These are phyloP conservation scores for Poeciliopsis turneri DNA, from an alignment of 2,797 vertebrate species.

Conservation along the genomic window DNA sequence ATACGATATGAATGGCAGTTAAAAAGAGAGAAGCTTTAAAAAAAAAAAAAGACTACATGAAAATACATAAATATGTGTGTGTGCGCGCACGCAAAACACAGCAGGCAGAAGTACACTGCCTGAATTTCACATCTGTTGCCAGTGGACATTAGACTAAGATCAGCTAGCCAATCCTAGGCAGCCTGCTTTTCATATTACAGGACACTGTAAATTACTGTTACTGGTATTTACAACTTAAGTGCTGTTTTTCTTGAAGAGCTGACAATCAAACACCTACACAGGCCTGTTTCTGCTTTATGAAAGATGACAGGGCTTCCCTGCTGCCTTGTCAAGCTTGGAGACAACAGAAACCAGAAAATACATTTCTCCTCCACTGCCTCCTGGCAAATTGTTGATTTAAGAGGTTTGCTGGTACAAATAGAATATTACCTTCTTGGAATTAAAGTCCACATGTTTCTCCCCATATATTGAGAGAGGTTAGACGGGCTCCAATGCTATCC, in stretches of 20 bases:
- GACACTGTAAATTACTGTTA: not conserved
- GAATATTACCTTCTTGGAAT: conserved; percentile 6
- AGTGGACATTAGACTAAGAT: conserved; percentile 20
- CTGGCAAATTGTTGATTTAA: not conserved
- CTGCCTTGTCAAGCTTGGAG: conserved; percentile 14
- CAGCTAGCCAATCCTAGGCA: not conserved
- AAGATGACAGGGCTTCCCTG: conserved; percentile 29
- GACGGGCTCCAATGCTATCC: not conserved
- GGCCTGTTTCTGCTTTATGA: conserved; percentile 4
- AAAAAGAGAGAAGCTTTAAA: conserved; percentile 33
- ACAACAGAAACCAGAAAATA: not conserved
- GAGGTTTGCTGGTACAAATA: conserved; percentile 3
- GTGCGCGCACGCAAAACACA: not conserved
- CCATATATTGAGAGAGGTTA: not conserved
- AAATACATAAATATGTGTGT: conserved; percentile 8
- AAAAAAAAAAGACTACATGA: conserved; percentile 1
- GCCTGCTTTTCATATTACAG: conserved; percentile 10
- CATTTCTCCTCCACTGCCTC: not conserved
- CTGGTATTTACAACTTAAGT: conserved; percentile 3
- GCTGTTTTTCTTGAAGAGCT: conserved; percentile 7
- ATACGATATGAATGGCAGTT: conserved; percentile 62
- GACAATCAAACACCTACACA: conserved; percentile 26
- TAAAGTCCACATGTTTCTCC: conserved; percentile 7
- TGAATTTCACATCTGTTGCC: conserved; percentile 45
- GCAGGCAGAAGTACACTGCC: conserved; percentile 11